phyloP scores from a whole-genome alignment of 2,888 invertebrate species.

The Agrilus mali region DNA sequence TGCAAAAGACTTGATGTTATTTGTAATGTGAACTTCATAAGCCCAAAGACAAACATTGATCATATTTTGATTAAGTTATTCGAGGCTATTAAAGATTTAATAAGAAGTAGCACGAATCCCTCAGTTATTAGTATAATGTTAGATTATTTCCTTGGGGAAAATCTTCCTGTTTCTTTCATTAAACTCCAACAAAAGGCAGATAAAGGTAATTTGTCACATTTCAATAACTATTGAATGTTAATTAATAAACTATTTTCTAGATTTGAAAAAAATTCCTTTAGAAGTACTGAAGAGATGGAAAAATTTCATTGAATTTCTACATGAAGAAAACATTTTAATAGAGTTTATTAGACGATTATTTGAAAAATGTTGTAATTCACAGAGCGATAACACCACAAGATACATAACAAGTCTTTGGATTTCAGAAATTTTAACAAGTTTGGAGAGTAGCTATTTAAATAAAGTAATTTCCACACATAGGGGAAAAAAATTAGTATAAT shows the following conservation, averaged over 20 bases:
- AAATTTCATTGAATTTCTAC: constrained; percentile 39
- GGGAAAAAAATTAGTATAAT: background rate
- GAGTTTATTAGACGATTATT: constrained; percentile 27
- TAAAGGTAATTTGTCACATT: no score
- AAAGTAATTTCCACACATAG: background rate
- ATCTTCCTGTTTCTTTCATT: no score
- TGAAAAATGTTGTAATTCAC: constrained; percentile 13
- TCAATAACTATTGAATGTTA: constrained; percentile 3
- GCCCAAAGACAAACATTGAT: no score
- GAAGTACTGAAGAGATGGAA: constrained; percentile 36
- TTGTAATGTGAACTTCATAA: no score
- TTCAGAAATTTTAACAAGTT: constrained; percentile 18
- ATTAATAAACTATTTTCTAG: background rate
- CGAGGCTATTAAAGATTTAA: no score
- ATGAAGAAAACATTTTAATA: constrained; percentile 38
- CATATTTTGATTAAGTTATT: no score
- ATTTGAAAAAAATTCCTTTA: constrained; percentile 17
- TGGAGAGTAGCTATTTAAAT: constrained; percentile 4
- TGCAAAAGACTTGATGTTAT: no score
- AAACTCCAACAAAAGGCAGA: no score
- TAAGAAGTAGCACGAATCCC: no score
- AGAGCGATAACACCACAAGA: constrained; percentile 9
- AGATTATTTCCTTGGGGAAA: no score
- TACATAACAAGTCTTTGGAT: constrained; percentile 24
- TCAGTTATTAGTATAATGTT: no score